Evolutionary conservation across 2,113 vertebrate genomes (phyloP).

Genomic region (Catharus fuscescens): DNA sequence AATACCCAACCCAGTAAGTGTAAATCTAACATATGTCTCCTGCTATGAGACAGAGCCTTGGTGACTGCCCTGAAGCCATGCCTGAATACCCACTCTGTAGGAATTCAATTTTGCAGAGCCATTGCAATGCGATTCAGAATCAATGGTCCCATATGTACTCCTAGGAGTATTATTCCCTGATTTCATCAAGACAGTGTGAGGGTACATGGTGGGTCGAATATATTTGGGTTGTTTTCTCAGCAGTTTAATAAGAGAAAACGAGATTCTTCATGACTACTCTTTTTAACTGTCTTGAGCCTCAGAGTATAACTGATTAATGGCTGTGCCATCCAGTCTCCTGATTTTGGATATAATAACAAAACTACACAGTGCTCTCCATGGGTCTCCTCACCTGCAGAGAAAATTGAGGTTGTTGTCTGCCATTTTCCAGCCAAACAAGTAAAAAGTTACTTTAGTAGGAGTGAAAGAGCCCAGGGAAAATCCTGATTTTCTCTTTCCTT

Average conservation of each 20-base stretch:
- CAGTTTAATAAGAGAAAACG: neutral
- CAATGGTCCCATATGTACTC: neutral
- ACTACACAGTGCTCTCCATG: neutral
- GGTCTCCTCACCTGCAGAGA: neutral
- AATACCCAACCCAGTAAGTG: neutral
- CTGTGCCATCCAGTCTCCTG: neutral
- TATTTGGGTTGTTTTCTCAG: neutral
- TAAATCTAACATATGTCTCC: conserved; percentile 30
- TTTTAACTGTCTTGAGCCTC: neutral
- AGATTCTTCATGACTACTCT: neutral
- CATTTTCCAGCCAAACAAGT: neutral
- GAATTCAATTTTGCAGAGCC: conserved; percentile 29
- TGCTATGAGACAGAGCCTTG: neutral
- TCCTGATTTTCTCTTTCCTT: neutral
- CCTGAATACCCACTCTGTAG: neutral
- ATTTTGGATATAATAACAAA: neutral
- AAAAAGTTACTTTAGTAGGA: neutral
- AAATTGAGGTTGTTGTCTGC: neutral
- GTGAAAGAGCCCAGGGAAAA: neutral
- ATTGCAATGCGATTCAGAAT: neutral
- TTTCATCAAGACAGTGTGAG: neutral
- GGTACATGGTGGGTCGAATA: neutral
- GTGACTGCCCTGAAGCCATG: conserved; percentile 18
- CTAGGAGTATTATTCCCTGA: neutral
- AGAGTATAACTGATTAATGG: neutral